These are phyloP conservation scores for Petrocephalus schoutedeni DNA, from an alignment of 2,797 vertebrate species.

Conservation along the genomic window DNA sequence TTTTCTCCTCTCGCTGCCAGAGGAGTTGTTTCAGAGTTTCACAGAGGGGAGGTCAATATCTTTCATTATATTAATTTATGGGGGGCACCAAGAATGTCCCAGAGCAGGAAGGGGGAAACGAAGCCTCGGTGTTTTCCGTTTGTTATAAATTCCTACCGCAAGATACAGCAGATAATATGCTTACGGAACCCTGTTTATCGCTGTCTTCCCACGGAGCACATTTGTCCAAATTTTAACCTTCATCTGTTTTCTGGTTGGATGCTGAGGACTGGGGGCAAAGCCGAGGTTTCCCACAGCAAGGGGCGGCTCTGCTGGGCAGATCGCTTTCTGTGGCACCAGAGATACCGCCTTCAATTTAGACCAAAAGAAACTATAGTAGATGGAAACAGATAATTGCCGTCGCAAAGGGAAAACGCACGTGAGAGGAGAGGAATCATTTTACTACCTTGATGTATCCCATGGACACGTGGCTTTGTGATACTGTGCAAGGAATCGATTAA, in stretches of 20 bases:
- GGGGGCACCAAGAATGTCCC: not conserved
- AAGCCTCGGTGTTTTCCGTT: not conserved
- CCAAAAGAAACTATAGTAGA: not conserved
- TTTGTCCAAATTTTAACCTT: constrained; percentile 1
- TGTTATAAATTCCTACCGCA: not conserved
- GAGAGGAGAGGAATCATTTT: not conserved
- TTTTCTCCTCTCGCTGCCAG: not conserved
- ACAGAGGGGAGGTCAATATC: not conserved
- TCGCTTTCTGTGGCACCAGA: not conserved
- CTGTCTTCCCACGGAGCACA: not conserved
- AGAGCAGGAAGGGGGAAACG: no score
- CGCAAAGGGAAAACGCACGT: not conserved
- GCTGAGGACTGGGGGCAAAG: constrained; percentile 6
- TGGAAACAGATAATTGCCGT: not conserved
- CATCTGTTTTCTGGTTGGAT: not conserved
- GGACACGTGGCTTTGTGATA: not conserved
- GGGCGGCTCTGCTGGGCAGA: not conserved
- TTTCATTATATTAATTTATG: not conserved
- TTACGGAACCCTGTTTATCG: not conserved
- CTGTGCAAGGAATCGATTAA: not conserved
- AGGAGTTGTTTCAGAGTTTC: not conserved
- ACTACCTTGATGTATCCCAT: not conserved
- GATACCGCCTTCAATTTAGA: not conserved
- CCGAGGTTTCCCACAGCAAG: not conserved
- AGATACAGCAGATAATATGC: not conserved